Percentiles rank a stretch among this genome's conserved stretches.
Conservation (phyloP, 1,140 invertebrate species). For the Glossosoma conforme region DNA sequence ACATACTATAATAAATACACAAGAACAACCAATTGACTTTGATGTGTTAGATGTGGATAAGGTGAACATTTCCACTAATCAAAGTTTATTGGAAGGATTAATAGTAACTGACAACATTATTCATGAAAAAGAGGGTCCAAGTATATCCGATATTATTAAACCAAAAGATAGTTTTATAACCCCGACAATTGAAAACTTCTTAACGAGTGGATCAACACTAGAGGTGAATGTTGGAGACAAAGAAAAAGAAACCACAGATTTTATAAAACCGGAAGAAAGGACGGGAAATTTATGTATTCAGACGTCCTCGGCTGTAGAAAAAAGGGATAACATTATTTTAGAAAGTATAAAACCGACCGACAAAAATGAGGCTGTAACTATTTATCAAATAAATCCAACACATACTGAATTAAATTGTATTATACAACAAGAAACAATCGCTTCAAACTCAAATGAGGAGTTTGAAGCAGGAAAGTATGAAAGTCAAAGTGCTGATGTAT, state of each 20-base stretch:
- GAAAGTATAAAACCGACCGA: conserved; percentile 8
- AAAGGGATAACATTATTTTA: conserved; percentile 15
- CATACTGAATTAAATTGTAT: conserved; percentile 17
- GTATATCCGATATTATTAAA: not conserved
- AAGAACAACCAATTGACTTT: conserved; percentile 36
- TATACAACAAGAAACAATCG: conserved; percentile 21
- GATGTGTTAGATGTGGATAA: conserved; percentile 30
- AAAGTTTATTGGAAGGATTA: conserved; percentile 48
- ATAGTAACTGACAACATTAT: conserved; percentile 41
- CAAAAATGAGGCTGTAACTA: not conserved
- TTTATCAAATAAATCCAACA: conserved; percentile 11
- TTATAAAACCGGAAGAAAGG: conserved; percentile 6
- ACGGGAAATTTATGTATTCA: conserved; percentile 12
- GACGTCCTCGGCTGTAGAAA: conserved; percentile 14
- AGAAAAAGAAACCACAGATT: conserved; percentile 12
- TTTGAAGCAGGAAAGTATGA: conserved; percentile 7
- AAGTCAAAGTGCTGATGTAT: conserved; percentile 12
- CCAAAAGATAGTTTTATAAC: conserved; percentile 5
- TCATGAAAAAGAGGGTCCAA: conserved; percentile 41
- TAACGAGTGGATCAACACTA: conserved; percentile 13
- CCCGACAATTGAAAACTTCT: conserved; percentile 11
- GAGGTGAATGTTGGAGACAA: conserved; percentile 16
- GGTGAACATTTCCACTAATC: conserved; percentile 41
- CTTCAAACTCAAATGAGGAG: conserved; percentile 7
- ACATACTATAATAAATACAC: conserved; percentile 42